Evolutionary conservation across 2,888 invertebrate species (phyloP).

Genomic region (Stenodera caucasica): DNA sequence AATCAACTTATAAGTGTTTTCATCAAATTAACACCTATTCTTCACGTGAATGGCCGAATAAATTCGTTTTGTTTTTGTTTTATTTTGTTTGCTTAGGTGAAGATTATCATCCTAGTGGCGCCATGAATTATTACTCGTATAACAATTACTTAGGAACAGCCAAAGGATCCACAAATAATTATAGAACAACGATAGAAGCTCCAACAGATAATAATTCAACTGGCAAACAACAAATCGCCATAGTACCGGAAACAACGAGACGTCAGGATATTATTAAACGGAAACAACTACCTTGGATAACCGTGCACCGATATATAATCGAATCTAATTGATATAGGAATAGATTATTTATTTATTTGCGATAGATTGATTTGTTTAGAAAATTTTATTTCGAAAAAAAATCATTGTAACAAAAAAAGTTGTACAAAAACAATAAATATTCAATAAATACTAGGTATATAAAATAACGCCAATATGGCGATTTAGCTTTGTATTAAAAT

Average conservation of each 20-base stretch:
- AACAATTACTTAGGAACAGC: conserved; percentile 18
- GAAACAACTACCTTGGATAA: conserved; percentile 28
- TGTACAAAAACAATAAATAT: conserved; percentile 39
- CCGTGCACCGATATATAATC: conserved; percentile 28
- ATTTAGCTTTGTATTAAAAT: conserved; percentile 12
- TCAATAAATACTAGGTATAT: conserved; percentile 41
- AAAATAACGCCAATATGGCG: conserved; percentile 51
- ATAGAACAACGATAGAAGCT: conserved; percentile 34
- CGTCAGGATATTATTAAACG: conserved; percentile 26
- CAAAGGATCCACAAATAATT: conserved; percentile 31
- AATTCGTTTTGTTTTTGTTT: no score
- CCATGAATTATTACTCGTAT: conserved; percentile 43
- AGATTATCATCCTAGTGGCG: conserved; percentile 57
- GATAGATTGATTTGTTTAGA: not conserved
- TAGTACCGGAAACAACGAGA: conserved; percentile 18
- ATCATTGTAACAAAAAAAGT: conserved; percentile 15
- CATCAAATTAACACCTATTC: no score
- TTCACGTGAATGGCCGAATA: no score
- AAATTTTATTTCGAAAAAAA: not conserved
- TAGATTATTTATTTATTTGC: conserved; percentile 5
- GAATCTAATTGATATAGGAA: conserved; percentile 15
- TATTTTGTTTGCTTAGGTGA: conserved; percentile 5
- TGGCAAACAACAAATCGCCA: conserved; percentile 18
- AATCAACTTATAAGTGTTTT: no score
- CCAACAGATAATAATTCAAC: conserved; percentile 29